phyloP scores from a whole-genome alignment of 1,140 invertebrate genomes.

The Zaprionus nigranus region DNA sequence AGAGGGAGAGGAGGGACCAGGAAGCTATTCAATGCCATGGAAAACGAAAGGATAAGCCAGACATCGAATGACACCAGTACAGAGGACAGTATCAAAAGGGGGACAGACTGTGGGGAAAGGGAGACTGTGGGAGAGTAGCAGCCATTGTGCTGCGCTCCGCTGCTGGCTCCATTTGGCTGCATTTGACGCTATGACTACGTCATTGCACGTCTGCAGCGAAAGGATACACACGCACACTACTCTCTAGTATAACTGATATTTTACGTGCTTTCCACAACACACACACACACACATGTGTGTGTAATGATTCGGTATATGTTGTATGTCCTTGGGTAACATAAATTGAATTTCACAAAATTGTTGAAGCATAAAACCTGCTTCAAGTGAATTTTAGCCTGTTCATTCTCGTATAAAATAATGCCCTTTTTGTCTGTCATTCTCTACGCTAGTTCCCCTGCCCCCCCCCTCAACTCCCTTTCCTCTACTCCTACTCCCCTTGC shows the following conservation, averaged over 20 bases:
- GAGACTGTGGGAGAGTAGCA: background rate
- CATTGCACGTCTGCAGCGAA: slow-evolving; percentile 67
- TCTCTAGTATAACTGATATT: slow-evolving; percentile 71
- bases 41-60: slow-evolving; percentile 78
- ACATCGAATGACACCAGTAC: slow-evolving; percentile 41
- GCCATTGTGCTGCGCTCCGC: slow-evolving; percentile 48
- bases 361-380: slow-evolving; percentile 82
- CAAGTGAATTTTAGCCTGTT: slow-evolving; percentile 81
- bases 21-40: slow-evolving; percentile 55
- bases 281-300: slow-evolving; percentile 51
- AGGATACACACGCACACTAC: background rate
- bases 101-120: background rate
- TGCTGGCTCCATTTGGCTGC: slow-evolving; percentile 49
- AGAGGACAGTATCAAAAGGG: too few species aligned
- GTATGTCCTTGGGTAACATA: slow-evolving; percentile 82
- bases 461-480: background rate
- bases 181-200: slow-evolving; percentile 80
- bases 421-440: slow-evolving; percentile 76
- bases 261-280: slow-evolving; percentile 58
- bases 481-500: background rate
- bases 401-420: slow-evolving; percentile 82
- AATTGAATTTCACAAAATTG: slow-evolving; percentile 83
- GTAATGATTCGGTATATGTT: slow-evolving; percentile 82
- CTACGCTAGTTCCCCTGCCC: slow-evolving; percentile 5
- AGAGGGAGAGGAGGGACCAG: background rate